Conservation (phyloP, 2,113 vertebrate genomes). For the Camelus dromedarius region DNA sequence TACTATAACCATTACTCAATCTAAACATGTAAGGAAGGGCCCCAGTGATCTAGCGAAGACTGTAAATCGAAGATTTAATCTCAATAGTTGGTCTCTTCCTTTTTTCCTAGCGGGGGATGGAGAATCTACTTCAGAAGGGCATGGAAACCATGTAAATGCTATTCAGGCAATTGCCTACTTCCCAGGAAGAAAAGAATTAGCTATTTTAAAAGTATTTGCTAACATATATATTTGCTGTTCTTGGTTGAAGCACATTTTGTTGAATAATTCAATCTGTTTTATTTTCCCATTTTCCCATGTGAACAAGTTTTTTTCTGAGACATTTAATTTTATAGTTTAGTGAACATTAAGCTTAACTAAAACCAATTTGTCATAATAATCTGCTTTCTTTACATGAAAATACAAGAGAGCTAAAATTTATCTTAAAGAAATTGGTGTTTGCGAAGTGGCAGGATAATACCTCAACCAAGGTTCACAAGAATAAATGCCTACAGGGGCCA, state of each 20-base stretch:
- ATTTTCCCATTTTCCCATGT: slow-evolving; percentile 20
- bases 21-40: background rate
- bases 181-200: slow-evolving; percentile 21
- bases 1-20: background rate
- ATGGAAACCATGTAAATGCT: background rate
- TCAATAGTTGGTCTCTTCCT: background rate
- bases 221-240: slow-evolving; percentile 31
- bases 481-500: background rate
- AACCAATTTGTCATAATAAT: slow-evolving; percentile 2
- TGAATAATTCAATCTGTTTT: slow-evolving; percentile 21
- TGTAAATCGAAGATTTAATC: background rate
- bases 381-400: slow-evolving; percentile 43
- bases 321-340: slow-evolving; percentile 48
- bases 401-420: background rate
- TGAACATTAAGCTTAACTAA: slow-evolving; percentile 6
- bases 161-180: background rate
- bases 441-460: background rate
- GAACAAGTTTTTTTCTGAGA: slow-evolving; percentile 36
- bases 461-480: background rate
- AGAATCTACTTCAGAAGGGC: slow-evolving; percentile 17
- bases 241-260: slow-evolving; percentile 42
- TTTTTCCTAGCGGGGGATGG: background rate
- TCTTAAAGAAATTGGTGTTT: slow-evolving; percentile 33
- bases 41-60: background rate
- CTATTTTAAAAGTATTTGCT: background rate